These are phyloP conservation scores for Anser cygnoides DNA, from an alignment of 2,113 vertebrate species.

Conservation along the genomic window DNA sequence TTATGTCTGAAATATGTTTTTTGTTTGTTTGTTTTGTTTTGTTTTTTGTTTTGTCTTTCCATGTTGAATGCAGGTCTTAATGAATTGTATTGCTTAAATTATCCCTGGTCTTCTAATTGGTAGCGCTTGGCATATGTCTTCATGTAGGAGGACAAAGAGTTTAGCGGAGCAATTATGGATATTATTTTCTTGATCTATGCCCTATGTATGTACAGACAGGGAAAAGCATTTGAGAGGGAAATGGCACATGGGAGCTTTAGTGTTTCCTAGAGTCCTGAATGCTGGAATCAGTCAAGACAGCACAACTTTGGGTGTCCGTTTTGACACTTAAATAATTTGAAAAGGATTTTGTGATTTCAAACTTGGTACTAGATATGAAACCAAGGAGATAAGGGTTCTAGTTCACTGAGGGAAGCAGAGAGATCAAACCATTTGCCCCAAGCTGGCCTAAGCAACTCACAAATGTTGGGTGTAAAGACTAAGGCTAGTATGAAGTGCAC, in stretches of 20 bases:
- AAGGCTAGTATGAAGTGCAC: background rate
- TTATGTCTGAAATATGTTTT: background rate
- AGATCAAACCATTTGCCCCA: background rate
- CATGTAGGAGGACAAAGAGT: background rate
- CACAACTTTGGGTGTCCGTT: background rate
- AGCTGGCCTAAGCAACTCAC: background rate
- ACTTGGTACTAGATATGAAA: background rate
- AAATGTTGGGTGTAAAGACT: background rate
- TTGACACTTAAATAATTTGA: background rate
- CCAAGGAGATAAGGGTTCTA: background rate
- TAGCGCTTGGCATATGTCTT: background rate
- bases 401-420: background rate
- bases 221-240: background rate
- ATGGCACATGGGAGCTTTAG: background rate
- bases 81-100: background rate
- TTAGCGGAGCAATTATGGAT: background rate
- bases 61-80: background rate
- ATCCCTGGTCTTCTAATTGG: background rate
- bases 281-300: background rate
- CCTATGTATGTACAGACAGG: background rate
- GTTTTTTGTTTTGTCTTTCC: background rate
- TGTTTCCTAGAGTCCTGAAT: background rate
- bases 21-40: no score
- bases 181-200: background rate
- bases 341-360: background rate